Evolutionary conservation across 1,140 invertebrate genomes (phyloP).

Genomic region (Phortica variegata): DNA sequence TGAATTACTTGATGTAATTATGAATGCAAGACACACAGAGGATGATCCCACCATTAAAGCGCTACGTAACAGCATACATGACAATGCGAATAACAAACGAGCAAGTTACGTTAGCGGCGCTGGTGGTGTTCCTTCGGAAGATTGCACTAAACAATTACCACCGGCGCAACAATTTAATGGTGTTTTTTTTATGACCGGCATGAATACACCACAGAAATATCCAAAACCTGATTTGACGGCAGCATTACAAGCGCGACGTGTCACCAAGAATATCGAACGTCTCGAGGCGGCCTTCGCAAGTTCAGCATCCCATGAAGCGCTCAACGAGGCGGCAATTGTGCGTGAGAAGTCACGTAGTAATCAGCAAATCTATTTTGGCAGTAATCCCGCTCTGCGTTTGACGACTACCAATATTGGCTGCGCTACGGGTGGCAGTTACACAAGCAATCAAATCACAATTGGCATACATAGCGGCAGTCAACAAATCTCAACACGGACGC

Average conservation of each 20-base stretch:
- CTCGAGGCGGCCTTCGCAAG: slow-evolving; percentile 66
- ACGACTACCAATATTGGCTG: slow-evolving; percentile 26
- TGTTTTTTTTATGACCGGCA: slow-evolving; percentile 56
- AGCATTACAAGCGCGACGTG: slow-evolving; percentile 61
- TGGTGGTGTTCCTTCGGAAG: slow-evolving; percentile 6
- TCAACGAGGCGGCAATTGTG: slow-evolving; percentile 65
- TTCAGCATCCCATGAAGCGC: slow-evolving; percentile 63
- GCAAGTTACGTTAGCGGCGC: slow-evolving; percentile 13
- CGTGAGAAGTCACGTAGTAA: slow-evolving; percentile 59
- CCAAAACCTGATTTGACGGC: slow-evolving; percentile 59
- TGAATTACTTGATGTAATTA: slow-evolving; percentile 60
- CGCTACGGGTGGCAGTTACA: neutral
- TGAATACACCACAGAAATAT: slow-evolving; percentile 52
- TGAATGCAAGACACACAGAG: slow-evolving; percentile 59
- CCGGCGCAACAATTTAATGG: slow-evolving; percentile 60
- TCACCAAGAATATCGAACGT: slow-evolving; percentile 75
- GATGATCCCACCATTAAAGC: slow-evolving; percentile 54
- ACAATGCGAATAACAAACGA: slow-evolving; percentile 2
- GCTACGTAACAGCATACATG: slow-evolving; percentile 50
- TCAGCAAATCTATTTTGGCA: slow-evolving; percentile 55
- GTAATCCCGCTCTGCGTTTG: slow-evolving; percentile 56
- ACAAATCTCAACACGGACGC: slow-evolving; percentile 33
- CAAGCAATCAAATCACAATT: slow-evolving; percentile 2
- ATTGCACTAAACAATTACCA: slow-evolving; percentile 20
- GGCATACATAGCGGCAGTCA: slow-evolving; percentile 14